phyloP scores from a whole-genome alignment of 2,797 vertebrate species.

The Tenualosa thibaudeaui region DNA sequence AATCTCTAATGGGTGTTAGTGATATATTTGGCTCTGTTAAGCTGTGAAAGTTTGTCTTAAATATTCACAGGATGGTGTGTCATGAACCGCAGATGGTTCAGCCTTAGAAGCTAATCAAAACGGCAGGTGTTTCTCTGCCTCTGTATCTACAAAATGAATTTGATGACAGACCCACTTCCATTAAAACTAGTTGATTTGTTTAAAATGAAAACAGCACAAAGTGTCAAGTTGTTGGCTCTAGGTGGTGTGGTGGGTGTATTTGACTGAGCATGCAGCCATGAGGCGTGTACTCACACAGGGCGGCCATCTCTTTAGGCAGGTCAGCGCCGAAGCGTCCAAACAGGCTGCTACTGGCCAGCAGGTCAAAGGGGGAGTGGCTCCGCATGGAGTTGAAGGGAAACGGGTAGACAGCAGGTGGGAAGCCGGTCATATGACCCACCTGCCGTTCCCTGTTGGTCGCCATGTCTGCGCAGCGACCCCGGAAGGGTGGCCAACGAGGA shows the following conservation, averaged over 20 bases:
- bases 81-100: neutral
- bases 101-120: neutral
- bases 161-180: neutral
- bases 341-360: constrained; percentile 84
- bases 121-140: neutral
- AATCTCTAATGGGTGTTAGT: neutral
- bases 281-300: constrained; percentile 83
- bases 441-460: constrained; percentile 89
- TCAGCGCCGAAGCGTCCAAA: constrained; percentile 88
- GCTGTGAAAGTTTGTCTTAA: neutral
- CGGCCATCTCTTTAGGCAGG: constrained; percentile 93
- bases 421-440: constrained; percentile 87
- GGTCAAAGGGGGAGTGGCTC: constrained; percentile 88
- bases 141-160: neutral
- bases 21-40: neutral
- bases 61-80: neutral
- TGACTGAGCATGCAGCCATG: constrained; percentile 19
- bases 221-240: neutral
- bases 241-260: neutral
- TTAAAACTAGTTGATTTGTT: neutral
- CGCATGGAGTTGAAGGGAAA: constrained; percentile 88
- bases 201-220: neutral
- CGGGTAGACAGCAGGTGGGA: constrained; percentile 86
- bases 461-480: constrained; percentile 66
- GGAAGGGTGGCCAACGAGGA: neutral